phyloP scores from a whole-genome alignment of 2,797 vertebrate genomes.

The Micropoecilia bifurca region DNA sequence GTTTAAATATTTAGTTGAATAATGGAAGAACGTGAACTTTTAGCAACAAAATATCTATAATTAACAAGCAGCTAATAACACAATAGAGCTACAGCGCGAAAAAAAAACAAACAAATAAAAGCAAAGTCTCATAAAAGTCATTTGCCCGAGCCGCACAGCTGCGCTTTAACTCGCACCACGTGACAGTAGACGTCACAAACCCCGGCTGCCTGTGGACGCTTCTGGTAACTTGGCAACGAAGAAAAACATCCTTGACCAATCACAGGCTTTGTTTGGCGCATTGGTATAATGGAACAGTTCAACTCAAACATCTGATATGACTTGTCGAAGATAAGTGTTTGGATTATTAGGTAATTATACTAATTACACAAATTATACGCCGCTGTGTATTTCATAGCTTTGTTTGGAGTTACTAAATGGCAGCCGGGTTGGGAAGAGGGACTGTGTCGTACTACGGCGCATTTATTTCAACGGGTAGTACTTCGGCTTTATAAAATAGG shows the following conservation, averaged over 20 bases:
- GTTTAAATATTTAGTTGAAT: not conserved
- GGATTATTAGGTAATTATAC: constrained; percentile 19
- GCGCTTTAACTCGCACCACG: not conserved
- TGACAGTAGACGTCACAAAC: not conserved
- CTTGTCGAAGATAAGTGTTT: not conserved
- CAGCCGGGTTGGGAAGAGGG: not conserved
- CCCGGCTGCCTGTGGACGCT: constrained; percentile 26
- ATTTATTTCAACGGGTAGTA: constrained; percentile 51
- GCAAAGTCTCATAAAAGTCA: not conserved
- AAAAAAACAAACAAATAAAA: not conserved
- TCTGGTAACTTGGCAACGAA: constrained; percentile 77
- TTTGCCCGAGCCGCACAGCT: not conserved
- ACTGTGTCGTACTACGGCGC: constrained; percentile 52
- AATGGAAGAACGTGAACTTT: not conserved
- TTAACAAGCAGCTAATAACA: not conserved
- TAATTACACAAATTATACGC: not conserved
- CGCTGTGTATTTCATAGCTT: accelerated
- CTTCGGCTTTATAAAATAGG: constrained; percentile 77
- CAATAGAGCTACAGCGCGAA: not conserved
- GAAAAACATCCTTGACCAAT: constrained; percentile 75
- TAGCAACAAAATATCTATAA: not conserved
- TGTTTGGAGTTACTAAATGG: not conserved
- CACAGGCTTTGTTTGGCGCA: constrained; percentile 66
- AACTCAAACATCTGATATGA: not conserved
- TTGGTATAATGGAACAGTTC: constrained; percentile 55